These are phyloP conservation scores for Montipora cactus DNA, from an alignment of 64 coral and sea anemone genomes.

Conservation along the genomic window DNA sequence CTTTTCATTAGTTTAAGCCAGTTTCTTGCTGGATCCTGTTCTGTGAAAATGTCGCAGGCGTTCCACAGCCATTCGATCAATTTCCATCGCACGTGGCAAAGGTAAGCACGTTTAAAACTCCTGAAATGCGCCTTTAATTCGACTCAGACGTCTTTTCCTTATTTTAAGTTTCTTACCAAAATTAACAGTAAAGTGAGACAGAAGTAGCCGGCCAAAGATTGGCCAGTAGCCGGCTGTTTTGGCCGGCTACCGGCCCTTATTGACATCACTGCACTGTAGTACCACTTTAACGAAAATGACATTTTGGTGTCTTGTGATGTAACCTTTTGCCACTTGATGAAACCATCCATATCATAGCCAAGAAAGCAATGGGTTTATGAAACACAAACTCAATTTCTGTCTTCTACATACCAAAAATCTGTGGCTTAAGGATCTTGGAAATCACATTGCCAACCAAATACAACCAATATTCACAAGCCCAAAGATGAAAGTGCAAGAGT, in stretches of 20 bases:
- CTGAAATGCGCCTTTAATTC: slow-evolving; percentile 53
- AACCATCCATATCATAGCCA: no score
- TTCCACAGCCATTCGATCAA: slow-evolving; percentile 50
- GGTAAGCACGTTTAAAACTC: slow-evolving; percentile 60
- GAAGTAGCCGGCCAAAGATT: slow-evolving; percentile 43
- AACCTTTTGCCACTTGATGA: no score
- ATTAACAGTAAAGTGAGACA: slow-evolving; percentile 58
- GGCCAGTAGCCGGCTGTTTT: slow-evolving; percentile 5
- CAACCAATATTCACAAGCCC: no score
- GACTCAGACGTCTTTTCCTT: slow-evolving; percentile 59
- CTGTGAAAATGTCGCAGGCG: slow-evolving; percentile 50
- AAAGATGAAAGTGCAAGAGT: no score
- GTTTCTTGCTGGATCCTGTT: slow-evolving; percentile 60
- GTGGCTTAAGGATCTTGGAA: no score
- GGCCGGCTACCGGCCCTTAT: slow-evolving; percentile 13
- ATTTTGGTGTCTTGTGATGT: no score
- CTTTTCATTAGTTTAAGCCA: slow-evolving; percentile 57
- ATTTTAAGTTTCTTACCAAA: slow-evolving; percentile 66
- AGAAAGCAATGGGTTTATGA: no score
- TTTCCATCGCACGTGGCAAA: slow-evolving; percentile 39
- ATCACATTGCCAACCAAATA: no score
- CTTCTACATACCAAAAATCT: no score
- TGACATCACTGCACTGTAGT: neutral
- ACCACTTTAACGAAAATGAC: no score
- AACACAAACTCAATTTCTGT: no score